Evolutionary conservation across 2,113 vertebrate species (phyloP).

Genomic region (Brachirus orientalis): DNA sequence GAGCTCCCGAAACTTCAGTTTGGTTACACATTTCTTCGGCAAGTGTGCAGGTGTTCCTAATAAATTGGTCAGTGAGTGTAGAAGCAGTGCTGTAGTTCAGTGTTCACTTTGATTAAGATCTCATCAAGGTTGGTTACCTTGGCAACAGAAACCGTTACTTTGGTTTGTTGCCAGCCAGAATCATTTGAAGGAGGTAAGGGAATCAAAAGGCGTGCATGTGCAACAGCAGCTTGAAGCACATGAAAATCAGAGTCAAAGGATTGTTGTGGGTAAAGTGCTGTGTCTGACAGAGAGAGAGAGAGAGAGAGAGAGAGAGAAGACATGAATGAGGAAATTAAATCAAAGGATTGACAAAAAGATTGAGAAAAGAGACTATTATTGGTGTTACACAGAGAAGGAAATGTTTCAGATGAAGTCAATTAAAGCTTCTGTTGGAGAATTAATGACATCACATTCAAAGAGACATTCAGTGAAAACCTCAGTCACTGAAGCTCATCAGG

Average conservation of each 20-base stretch:
- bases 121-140: slow-evolving; percentile 46
- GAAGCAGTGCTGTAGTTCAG: slow-evolving; percentile 21
- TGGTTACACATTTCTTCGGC: too few species aligned
- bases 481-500: background rate
- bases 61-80: background rate
- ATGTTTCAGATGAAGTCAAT: too few species aligned
- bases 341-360: slow-evolving; percentile 29
- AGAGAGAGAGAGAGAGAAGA: too few species aligned
- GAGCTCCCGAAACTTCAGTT: too few species aligned
- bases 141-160: slow-evolving; percentile 45
- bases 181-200: slow-evolving; percentile 34
- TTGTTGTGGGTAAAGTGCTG: slow-evolving; percentile 14
- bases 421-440: slow-evolving; percentile 31
- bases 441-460: slow-evolving; percentile 33
- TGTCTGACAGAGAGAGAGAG: too few species aligned
- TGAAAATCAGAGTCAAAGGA: slow-evolving; percentile 36
- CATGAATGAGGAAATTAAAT: slow-evolving; percentile 26
- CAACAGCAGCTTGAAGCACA: slow-evolving; percentile 30
- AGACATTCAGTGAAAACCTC: too few species aligned
- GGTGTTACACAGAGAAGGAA: slow-evolving; percentile 34
- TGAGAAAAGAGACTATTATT: slow-evolving; percentile 30
- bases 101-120: slow-evolving; percentile 38
- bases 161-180: slow-evolving; percentile 43
- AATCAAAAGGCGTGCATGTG: slow-evolving; percentile 4
- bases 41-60: background rate